Evolutionary conservation across 2,888 invertebrate genomes (phyloP).

Genomic region (Belgica antarctica): DNA sequence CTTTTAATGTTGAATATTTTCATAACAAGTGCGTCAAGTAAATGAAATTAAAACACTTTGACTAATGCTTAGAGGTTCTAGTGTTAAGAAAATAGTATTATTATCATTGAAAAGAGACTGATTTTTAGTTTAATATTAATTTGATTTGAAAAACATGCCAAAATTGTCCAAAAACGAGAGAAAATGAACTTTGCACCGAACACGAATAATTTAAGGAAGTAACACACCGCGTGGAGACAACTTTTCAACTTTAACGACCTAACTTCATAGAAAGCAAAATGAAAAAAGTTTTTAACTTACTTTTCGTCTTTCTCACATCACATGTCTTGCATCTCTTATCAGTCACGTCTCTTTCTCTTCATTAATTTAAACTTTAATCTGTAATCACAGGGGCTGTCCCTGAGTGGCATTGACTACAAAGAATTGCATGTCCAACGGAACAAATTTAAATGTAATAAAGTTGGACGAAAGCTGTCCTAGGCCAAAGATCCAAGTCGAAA

Average conservation of each 20-base stretch:
- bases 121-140: slow-evolving; percentile 6
- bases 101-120: slow-evolving; percentile 16
- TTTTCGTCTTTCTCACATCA: not conserved
- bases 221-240: not conserved
- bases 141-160: slow-evolving; percentile 1
- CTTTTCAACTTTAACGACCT: not conserved
- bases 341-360: slow-evolving; percentile 9
- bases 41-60: not conserved
- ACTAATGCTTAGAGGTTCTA: slow-evolving; percentile 4
- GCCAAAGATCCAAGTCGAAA: no score
- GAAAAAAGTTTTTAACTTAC: no score
- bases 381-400: no score
- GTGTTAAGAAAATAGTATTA: slow-evolving; percentile 7
- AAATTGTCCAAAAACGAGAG: slow-evolving; percentile 21
- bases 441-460: no score
- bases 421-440: no score
- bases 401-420: no score
- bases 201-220: not conserved
- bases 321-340: not conserved
- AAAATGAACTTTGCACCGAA: not conserved
- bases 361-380: not conserved
- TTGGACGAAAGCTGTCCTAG: no score
- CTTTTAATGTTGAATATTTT: slow-evolving; percentile 1
- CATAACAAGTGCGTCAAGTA: not conserved
- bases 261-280: no score